A percentile compares a stretch with the other conserved stretches of the same genome.
phyloP scores from a whole-genome alignment of 2,113 vertebrate genomes.

The Hippopotamus amphibius region DNA sequence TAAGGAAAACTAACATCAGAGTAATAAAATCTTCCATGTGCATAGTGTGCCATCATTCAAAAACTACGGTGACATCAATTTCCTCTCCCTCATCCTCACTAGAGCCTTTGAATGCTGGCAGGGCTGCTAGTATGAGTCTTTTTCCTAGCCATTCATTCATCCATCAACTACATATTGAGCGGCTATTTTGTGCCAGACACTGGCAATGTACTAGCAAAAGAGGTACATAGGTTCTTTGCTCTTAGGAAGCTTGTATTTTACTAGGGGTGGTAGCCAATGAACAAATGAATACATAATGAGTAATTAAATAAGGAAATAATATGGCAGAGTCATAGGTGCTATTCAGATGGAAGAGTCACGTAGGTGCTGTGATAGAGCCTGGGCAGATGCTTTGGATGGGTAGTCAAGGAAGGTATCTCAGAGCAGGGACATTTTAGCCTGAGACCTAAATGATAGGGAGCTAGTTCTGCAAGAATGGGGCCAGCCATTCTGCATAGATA shows the following conservation, averaged over 20 bases:
- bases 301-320: neutral
- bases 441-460: neutral
- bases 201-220: neutral
- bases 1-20: constrained; percentile 4
- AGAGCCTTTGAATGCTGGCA: neutral
- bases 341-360: neutral
- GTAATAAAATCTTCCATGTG: neutral
- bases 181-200: neutral
- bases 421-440: neutral
- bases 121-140: neutral
- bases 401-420: neutral
- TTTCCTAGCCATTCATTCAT: neutral
- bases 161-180: neutral
- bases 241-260: neutral
- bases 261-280: neutral
- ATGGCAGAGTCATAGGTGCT: neutral
- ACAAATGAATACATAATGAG: neutral
- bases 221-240: neutral
- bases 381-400: neutral
- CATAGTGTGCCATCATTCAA: neutral
- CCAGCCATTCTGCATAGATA: neutral
- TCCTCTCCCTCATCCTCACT: neutral
- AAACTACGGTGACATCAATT: neutral
- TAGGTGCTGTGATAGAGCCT: neutral
- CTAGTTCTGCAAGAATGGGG: neutral